A percentile compares a stretch with the other conserved stretches of the same genome.
phyloP scores from a whole-genome alignment of 1,140 invertebrate species.

The Pseudoatta argentina region DNA sequence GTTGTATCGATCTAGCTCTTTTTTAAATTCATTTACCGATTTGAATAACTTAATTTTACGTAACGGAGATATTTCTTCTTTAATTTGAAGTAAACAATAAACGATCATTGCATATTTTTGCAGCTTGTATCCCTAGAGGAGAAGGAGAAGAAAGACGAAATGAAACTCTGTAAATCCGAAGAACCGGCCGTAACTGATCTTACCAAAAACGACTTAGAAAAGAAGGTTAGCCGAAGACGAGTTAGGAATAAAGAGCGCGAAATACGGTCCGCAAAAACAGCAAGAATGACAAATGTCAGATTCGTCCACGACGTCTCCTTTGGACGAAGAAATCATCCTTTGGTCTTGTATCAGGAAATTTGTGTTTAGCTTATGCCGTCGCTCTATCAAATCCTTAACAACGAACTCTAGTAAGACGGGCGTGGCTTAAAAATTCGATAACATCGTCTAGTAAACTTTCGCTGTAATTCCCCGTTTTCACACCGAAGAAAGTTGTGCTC shows the following conservation, averaged over 20 bases:
- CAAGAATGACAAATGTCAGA: conserved; percentile 65
- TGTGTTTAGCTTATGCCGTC: conserved; percentile 70
- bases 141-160: conserved; percentile 51
- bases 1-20: background rate
- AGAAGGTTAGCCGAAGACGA: conserved; percentile 83
- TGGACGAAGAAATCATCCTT: conserved; percentile 57
- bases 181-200: conserved; percentile 61
- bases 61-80: background rate
- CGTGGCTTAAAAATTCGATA: conserved; percentile 2
- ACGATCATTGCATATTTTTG: background rate
- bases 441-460: conserved; percentile 21
- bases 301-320: conserved; percentile 63
- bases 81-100: background rate
- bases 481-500: conserved; percentile 25
- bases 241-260: conserved; percentile 73
- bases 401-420: conserved; percentile 13
- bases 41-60: background rate
- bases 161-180: conserved; percentile 34
- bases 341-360: conserved; percentile 78
- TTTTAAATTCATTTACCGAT: background rate
- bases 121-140: conserved; percentile 26
- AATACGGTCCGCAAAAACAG: conserved; percentile 62
- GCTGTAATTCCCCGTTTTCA: conserved; percentile 39
- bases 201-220: conserved; percentile 72
- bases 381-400: conserved; percentile 15